phyloP scores from a whole-genome alignment of 2,888 invertebrate species.

The Liodrosophila aerea region DNA sequence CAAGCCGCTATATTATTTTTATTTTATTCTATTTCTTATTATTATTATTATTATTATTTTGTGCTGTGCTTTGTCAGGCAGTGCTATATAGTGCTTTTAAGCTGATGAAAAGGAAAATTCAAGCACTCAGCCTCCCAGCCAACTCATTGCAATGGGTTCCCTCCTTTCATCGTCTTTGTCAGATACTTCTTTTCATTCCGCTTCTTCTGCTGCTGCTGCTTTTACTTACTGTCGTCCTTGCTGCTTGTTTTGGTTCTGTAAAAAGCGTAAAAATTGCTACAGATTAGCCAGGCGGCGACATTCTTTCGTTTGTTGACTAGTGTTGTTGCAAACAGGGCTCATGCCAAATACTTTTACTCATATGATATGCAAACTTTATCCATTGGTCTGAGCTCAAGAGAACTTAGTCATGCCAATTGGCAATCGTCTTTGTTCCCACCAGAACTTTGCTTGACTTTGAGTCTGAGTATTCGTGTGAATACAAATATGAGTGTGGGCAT shows the following conservation, averaged over 20 bases:
- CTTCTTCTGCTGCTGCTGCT: conserved; percentile 10
- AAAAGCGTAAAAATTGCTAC: conserved; percentile 55
- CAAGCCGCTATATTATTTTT: conserved; percentile 56
- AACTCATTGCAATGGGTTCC: not conserved
- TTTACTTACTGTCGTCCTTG: conserved; percentile 9
- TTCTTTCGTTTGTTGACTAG: conserved; percentile 25
- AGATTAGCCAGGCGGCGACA: conserved; percentile 59
- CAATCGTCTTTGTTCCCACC: conserved; percentile 15
- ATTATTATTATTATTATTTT: conserved; percentile 28
- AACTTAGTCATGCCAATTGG: conserved; percentile 21
- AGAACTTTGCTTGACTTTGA: not conserved
- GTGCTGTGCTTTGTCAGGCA: conserved; percentile 27
- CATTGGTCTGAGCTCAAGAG: conserved; percentile 1
- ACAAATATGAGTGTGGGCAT: no score
- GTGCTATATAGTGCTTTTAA: conserved; percentile 47
- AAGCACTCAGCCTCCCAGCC: conserved; percentile 42
- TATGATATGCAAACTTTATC: conserved; percentile 20
- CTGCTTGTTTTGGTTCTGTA: conserved; percentile 14
- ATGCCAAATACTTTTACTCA: conserved; percentile 13
- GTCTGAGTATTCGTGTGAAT: not conserved
- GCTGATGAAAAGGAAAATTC: conserved; percentile 67
- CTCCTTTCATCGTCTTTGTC: conserved; percentile 1
- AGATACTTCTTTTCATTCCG: not conserved
- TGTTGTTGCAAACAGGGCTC: conserved; percentile 15
- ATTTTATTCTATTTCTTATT: not conserved